Evolutionary conservation across 2,888 invertebrate species (phyloP).

Genomic region (Melinaea marsaeus): DNA sequence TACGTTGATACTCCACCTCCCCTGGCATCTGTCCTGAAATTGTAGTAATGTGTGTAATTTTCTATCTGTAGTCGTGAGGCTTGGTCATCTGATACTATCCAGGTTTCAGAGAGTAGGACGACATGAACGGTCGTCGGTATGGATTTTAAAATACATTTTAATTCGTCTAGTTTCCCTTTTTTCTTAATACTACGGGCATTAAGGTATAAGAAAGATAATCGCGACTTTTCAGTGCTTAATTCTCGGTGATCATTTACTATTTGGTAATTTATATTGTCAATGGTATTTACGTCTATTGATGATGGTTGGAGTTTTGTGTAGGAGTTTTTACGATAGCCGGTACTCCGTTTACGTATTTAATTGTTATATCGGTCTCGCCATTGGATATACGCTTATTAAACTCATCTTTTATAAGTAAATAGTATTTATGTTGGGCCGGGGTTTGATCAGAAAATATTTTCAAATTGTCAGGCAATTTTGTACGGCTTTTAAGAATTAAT

Average conservation of each 20-base stretch:
- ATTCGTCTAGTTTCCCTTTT: conserved; percentile 10
- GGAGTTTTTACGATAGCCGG: conserved; percentile 14
- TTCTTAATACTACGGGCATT: conserved; percentile 12
- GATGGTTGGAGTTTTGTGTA: conserved; percentile 17
- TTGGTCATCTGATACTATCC: conserved; percentile 5
- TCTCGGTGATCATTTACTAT: conserved; percentile 9
- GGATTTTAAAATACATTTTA: not conserved
- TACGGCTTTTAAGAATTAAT: conserved; percentile 14
- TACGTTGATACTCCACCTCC: too few species aligned
- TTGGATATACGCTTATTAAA: conserved; percentile 9
- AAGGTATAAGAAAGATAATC: conserved; percentile 11
- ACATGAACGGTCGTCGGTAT: not conserved
- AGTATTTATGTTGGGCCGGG: conserved; percentile 23
- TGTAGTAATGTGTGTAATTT: too few species aligned
- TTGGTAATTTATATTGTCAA: conserved; percentile 16
- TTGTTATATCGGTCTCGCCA: conserved; percentile 19
- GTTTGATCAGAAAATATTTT: conserved; percentile 24
- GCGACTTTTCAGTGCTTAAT: conserved; percentile 12
- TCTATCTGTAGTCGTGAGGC: not conserved
- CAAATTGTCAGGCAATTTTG: conserved; percentile 14
- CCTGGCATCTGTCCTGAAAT: too few species aligned
- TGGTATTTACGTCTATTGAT: not conserved
- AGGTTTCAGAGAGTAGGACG: not conserved
- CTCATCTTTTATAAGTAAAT: conserved; percentile 13
- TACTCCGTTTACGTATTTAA: conserved; percentile 17